Evolutionary conservation across 2,888 invertebrate genomes (phyloP).

Genomic region (Drosophila mayaguana): DNA sequence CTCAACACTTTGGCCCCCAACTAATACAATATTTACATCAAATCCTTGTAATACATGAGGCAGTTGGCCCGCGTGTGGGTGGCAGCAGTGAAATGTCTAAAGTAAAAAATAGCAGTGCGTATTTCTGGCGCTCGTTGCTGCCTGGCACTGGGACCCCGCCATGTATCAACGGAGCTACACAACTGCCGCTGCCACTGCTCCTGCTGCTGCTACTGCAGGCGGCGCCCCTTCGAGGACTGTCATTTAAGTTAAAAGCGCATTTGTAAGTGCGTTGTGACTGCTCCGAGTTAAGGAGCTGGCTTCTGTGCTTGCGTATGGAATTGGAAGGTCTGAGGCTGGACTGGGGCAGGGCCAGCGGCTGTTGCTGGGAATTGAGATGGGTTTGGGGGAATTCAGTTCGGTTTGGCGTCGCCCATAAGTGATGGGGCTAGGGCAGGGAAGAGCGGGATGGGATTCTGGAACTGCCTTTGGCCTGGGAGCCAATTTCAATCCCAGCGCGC

Average conservation of each 20-base stretch:
- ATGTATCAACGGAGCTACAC: conserved; percentile 6
- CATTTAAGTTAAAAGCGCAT: conserved; percentile 79
- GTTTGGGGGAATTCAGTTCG: background rate
- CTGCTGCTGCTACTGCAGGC: conserved; percentile 3
- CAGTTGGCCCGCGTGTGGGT: background rate
- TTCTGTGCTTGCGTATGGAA: conserved; percentile 4
- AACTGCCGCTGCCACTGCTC: background rate
- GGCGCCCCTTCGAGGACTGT: conserved; percentile 53
- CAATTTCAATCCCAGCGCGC: conserved; percentile 63
- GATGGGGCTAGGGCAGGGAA: background rate
- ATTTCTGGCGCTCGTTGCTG: conserved; percentile 39
- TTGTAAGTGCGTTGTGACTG: conserved; percentile 59
- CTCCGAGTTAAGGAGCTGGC: conserved; percentile 21
- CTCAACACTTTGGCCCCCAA: conserved; percentile 76
- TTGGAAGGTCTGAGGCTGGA: conserved; percentile 11
- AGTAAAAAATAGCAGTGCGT: conserved; percentile 74
- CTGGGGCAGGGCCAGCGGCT: conserved; percentile 9
- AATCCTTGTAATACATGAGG: conserved; percentile 63
- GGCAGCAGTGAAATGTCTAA: conserved; percentile 6
- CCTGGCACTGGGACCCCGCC: conserved; percentile 6
- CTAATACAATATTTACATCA: conserved; percentile 80
- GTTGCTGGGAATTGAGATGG: conserved; percentile 30
- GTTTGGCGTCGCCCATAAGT: background rate
- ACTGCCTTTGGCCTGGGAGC: conserved; percentile 39
- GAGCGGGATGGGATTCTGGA: background rate